Percentiles rank a stretch among this genome's conserved stretches.
Conservation (phyloP, 2,888 invertebrate species). For the Barypeithes pellucidus region DNA sequence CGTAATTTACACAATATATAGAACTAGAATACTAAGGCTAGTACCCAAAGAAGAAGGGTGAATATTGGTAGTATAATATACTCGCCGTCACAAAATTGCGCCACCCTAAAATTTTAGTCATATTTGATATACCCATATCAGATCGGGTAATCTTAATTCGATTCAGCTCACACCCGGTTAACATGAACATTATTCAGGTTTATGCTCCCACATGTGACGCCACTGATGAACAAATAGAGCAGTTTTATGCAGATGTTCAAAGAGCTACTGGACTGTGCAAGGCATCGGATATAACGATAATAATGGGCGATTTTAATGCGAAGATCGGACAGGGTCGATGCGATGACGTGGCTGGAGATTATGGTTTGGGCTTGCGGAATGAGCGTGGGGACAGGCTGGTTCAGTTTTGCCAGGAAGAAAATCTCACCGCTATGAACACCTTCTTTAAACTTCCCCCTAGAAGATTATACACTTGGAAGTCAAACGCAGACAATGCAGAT, state of each 20-base stretch:
- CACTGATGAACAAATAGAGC: conserved; percentile 36
- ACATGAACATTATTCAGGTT: conserved; percentile 43
- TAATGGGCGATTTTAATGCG: conserved; percentile 45
- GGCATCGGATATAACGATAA: conserved; percentile 12
- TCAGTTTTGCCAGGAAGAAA: conserved; percentile 38
- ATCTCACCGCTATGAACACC: conserved; percentile 50
- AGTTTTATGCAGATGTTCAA: conserved; percentile 39
- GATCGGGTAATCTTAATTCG: conserved; percentile 45
- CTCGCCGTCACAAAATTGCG: too few relatives aligned
- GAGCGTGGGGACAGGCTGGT: conserved; percentile 40
- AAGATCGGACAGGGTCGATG: conserved; percentile 43
- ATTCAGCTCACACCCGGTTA: conserved; percentile 16
- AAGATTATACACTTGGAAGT: conserved; percentile 50
- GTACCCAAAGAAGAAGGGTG: too few relatives aligned
- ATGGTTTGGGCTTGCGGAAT: conserved; percentile 38
- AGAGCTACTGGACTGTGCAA: background rate
- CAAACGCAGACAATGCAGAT: conserved; percentile 25
- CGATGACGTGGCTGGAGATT: conserved; percentile 37
- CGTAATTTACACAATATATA: too few relatives aligned
- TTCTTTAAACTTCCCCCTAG: conserved; percentile 41
- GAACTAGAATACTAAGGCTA: too few relatives aligned
- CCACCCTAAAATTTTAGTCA: too few relatives aligned
- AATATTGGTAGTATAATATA: too few relatives aligned
- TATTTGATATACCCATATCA: conserved; percentile 19
- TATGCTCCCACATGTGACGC: conserved; percentile 50